These are phyloP conservation scores for Lagopus leucura DNA, from an alignment of 2,113 vertebrate species.

Conservation along the genomic window DNA sequence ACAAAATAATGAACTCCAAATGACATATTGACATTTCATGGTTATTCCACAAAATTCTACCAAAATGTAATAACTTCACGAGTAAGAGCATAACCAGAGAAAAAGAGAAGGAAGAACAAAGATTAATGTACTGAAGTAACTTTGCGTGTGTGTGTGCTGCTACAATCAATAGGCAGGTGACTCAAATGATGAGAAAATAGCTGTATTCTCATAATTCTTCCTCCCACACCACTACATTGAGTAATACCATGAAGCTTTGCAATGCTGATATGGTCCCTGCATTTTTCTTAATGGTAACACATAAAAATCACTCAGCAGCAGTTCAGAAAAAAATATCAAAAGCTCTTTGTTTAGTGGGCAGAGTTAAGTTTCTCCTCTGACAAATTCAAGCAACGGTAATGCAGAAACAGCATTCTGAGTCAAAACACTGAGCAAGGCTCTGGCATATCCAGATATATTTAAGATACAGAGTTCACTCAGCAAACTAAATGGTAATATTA, in stretches of 20 bases:
- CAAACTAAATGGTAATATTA: neutral
- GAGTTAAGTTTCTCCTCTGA: constrained; percentile 67
- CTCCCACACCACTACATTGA: neutral
- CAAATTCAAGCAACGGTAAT: constrained; percentile 64
- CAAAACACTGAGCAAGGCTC: constrained; percentile 6
- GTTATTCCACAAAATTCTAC: neutral
- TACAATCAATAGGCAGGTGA: neutral
- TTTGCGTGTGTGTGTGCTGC: neutral
- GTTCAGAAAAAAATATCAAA: constrained; percentile 62
- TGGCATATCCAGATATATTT: neutral
- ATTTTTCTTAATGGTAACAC: constrained; percentile 17
- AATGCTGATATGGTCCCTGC: constrained; percentile 1
- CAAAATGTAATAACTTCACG: neutral
- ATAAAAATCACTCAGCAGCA: constrained; percentile 42
- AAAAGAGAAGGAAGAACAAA: neutral
- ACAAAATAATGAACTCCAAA: neutral
- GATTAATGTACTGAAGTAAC: neutral
- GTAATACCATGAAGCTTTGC: neutral
- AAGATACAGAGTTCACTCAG: neutral
- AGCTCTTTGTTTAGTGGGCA: constrained; percentile 56
- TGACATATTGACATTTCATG: neutral
- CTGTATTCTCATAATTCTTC: neutral
- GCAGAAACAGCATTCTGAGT: constrained; percentile 36
- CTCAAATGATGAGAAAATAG: constrained; percentile 1
- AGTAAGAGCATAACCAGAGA: neutral